Base-by-base conservation (phyloP, 2,113 vertebrate species). In the Neotoma lepida region DNA sequence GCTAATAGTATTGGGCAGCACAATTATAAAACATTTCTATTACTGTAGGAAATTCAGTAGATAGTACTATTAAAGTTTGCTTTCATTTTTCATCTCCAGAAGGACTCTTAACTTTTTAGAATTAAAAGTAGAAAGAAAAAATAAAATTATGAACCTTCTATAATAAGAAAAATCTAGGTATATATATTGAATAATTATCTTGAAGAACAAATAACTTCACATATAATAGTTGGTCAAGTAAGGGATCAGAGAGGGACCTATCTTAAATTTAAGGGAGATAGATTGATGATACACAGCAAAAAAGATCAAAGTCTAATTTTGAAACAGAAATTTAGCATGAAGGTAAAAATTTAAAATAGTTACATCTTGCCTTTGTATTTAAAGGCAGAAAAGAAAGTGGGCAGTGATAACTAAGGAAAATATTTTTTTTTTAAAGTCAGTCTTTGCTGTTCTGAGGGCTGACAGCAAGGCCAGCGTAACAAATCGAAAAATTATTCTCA, bases 401-500 rank as follows among this genome's bases (percentile, higher is more conserved):
- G 22, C 51, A 64, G 85, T 56, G 15, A 18, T 9, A 76, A 51
- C 41, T 46, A 88, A n/a, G 33, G 46, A 18, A 39, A n/a, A 63
- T 88, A 54, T 54, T 61, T n/a, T 18, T 61, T 6, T 61, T 58
- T 20, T 22, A 56, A 80, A 80, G 77, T 24, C 22, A 78, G n/a
- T 46, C 6, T 44, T 66, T 88, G 56, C 22, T 35, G 39, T 28
- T 68, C 76, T 49, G 39, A 70, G 10, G 74, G 6, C 66, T 70
- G n/a, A 51, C 9, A 82, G 56, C 54, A 86, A 90, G 54, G 74
- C 54, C 74, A 90, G 39, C 66, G 78, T 44, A 71, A 30, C 54
- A 82, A 49, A 58, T 88, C 28, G 51, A 44, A 91, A 85, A 77
- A 54, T 54, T 85, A 88, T 46, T 64, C 68, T 77, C 77, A 88